These are phyloP conservation scores for Hapalemur alaotrensis DNA, from an alignment of 2,797 vertebrate species.

Conservation along the genomic window DNA sequence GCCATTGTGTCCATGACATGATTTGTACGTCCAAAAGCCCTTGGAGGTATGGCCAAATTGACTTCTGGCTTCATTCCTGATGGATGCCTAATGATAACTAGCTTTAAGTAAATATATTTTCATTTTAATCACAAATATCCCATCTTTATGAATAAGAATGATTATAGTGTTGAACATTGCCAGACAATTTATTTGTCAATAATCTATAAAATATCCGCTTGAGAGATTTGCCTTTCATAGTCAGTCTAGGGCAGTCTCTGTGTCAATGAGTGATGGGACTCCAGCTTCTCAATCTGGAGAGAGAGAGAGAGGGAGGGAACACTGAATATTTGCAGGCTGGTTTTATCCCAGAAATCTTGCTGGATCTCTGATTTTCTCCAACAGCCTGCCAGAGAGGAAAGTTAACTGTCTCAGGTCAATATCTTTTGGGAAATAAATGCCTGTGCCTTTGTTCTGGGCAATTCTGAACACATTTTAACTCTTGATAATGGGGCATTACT, in stretches of 20 bases:
- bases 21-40: background rate
- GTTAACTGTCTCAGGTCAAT: background rate
- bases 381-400: background rate
- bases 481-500: background rate
- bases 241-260: background rate
- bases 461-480: background rate
- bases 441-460: background rate
- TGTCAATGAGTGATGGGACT: background rate
- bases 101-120: conserved; percentile 48
- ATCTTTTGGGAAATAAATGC: conserved; percentile 27
- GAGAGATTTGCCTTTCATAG: conserved; percentile 11
- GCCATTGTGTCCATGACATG: background rate
- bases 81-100: conserved; percentile 11
- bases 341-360: background rate
- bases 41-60: background rate
- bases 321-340: background rate
- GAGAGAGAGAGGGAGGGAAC: too few species aligned
- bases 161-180: background rate
- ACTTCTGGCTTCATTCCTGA: conserved; percentile 20
- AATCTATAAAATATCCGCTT: background rate
- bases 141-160: conserved; percentile 1
- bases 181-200: conserved; percentile 48
- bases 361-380: background rate
- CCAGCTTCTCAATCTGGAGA: background rate
- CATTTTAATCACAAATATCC: conserved; percentile 49